Evolutionary conservation across 2,888 invertebrate genomes (phyloP).

Genomic region (Polymixis flavicincta): DNA sequence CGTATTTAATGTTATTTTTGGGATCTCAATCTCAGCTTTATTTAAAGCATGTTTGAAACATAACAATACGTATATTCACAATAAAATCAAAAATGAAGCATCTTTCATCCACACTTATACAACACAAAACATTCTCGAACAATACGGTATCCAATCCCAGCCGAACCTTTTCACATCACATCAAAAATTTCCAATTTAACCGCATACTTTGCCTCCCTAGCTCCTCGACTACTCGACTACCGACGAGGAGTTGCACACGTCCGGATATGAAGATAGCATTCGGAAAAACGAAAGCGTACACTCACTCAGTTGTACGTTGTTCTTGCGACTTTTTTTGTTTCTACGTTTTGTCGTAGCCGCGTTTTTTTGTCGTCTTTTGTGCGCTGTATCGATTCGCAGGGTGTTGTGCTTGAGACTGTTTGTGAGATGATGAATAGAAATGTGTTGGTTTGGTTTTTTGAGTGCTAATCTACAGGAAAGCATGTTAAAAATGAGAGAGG

Average conservation of each 20-base stretch:
- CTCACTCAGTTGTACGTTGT: conserved; percentile 81
- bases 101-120: conserved; percentile 18
- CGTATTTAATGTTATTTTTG: background rate
- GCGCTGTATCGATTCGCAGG: conserved; percentile 78
- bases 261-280: conserved; percentile 89
- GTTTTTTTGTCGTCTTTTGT: conserved; percentile 81
- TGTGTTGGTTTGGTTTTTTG: conserved; percentile 30
- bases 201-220: conserved; percentile 47
- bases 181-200: conserved; percentile 63
- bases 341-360: conserved; percentile 72
- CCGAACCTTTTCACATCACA: conserved; percentile 65
- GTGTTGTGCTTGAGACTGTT: conserved; percentile 68
- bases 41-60: no score
- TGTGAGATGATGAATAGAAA: conserved; percentile 62
- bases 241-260: conserved; percentile 67
- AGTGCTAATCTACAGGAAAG: background rate
- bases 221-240: conserved; percentile 54
- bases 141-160: conserved; percentile 50
- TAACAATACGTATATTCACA: background rate
- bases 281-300: conserved; percentile 83
- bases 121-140: conserved; percentile 47
- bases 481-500: background rate
- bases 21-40: background rate
- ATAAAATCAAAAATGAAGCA: conserved; percentile 14
- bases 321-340: conserved; percentile 76